Conservation (phyloP, 2,888 invertebrate genomes). For the Petrophora chlorosata region DNA sequence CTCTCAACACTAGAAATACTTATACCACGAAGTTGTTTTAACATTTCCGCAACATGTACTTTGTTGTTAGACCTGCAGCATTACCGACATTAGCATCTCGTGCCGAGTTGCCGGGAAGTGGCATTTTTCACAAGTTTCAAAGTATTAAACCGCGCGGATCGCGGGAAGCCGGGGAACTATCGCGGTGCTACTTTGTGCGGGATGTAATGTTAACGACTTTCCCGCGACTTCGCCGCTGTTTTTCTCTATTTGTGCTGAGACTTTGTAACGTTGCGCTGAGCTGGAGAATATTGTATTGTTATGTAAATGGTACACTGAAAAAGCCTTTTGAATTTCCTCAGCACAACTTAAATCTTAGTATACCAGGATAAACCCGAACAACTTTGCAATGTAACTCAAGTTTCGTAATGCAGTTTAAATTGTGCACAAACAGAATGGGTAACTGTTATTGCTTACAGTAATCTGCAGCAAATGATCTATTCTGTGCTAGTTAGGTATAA, state of each 20-base stretch:
- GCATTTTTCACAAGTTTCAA: constrained; percentile 26
- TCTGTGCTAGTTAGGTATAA: too few species aligned
- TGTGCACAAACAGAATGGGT: too few species aligned
- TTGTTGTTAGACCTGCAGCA: constrained; percentile 11
- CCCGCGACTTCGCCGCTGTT: constrained; percentile 2
- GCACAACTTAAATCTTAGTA: too few species aligned
- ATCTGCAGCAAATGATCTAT: too few species aligned
- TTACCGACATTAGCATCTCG: constrained; percentile 9
- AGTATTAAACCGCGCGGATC: constrained; percentile 19
- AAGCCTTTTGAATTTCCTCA: too few species aligned
- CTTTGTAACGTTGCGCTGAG: constrained; percentile 2
- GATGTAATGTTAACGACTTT: constrained; percentile 18
- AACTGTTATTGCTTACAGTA: too few species aligned
- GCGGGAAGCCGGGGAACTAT: constrained; percentile 9
- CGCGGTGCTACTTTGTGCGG: not conserved
- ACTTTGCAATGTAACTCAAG: too few species aligned
- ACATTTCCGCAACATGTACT: not conserved
- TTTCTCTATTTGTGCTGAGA: not conserved
- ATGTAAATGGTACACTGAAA: not conserved
- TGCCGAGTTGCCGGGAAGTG: not conserved
- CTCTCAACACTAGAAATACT: not conserved
- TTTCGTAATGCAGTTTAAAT: too few species aligned
- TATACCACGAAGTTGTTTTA: not conserved
- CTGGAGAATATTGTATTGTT: not conserved
- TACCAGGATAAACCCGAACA: too few species aligned